Conservation (phyloP, 2,888 invertebrate species). For the Mythimna albipuncta region DNA sequence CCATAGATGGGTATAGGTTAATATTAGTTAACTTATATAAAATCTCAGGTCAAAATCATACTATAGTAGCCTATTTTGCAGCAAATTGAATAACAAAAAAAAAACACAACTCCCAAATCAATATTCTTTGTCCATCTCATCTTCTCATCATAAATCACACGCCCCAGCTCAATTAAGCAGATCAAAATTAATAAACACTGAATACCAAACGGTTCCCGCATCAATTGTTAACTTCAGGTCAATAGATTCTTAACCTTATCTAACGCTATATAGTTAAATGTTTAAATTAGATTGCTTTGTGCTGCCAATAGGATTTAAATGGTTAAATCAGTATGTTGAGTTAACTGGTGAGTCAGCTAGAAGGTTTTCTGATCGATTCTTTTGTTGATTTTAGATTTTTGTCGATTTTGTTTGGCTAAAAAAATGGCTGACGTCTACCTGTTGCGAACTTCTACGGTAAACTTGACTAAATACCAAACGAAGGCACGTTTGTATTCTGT, state of each 20-base stretch:
- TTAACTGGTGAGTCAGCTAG: conserved; percentile 71
- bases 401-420: not conserved
- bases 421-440: conserved; percentile 23
- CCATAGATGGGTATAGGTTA: no score
- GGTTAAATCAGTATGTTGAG: conserved; percentile 45
- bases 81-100: no score
- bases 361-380: conserved; percentile 17
- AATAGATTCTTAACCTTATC: conserved; percentile 82
- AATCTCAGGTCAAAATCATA: no score
- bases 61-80: no score
- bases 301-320: conserved; percentile 59
- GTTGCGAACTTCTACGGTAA: not conserved
- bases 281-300: conserved; percentile 81
- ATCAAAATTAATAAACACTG: conserved; percentile 45
- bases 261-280: conserved; percentile 73
- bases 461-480: no score
- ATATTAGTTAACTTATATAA: no score
- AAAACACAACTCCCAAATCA: not conserved
- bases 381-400: conserved; percentile 22
- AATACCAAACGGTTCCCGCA: conserved; percentile 70
- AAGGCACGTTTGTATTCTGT: no score
- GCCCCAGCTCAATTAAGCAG: conserved; percentile 16
- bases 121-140: not conserved
- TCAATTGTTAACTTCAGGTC: conserved; percentile 72
- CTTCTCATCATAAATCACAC: conserved; percentile 43